Base-by-base conservation (phyloP, 2,797 vertebrate genomes). In the Microctenopoma steveboyesi region DNA sequence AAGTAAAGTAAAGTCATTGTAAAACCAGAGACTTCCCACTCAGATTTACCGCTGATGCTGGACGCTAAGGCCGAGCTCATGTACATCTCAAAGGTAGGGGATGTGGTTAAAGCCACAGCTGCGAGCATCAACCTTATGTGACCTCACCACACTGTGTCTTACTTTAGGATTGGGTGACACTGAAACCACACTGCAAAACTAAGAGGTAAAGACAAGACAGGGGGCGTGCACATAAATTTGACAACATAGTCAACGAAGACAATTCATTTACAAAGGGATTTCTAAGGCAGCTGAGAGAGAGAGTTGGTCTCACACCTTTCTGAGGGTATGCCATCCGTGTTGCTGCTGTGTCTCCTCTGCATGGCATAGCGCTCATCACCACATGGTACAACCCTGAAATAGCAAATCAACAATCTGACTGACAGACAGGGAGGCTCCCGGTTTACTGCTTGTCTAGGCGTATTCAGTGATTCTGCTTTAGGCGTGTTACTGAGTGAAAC, bases 341-440 rank as follows among this genome's bases (percentile, higher is more conserved):
- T 98, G 93, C 97, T 99, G 92, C 98, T 99, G 88, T 99, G 97
- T 88, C 97, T 95, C 91, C 98, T 97, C 96, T 99, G 98, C 98
- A 99, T 99, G 89, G 95, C 97, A 94, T 93, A 93, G 77, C 94
- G 85, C 77, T 95, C 95, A 91, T 95, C 95, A 88, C 95, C 95
- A 91, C 87, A 87, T 64, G 83, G 54, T 76, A 79, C 87, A 81
- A 76, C 83, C 73, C 93, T 94, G 78, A n/a, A 70, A 73, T 74
- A 6, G 54, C 49, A 78, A 33, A 64, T 42, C 61, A 65, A 10
- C 55, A 50, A 3, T 13, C 11, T 37, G 58, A 33, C 56, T 28
- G 18, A 18, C 18, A 18, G 15, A 47, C 54, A 59, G 1, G 49
- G 15, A 18, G 8, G 3, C 55, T 28, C 61, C 14, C 9, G 49